phyloP scores from a whole-genome alignment of 2,888 invertebrate species.

The Altica lythri region DNA sequence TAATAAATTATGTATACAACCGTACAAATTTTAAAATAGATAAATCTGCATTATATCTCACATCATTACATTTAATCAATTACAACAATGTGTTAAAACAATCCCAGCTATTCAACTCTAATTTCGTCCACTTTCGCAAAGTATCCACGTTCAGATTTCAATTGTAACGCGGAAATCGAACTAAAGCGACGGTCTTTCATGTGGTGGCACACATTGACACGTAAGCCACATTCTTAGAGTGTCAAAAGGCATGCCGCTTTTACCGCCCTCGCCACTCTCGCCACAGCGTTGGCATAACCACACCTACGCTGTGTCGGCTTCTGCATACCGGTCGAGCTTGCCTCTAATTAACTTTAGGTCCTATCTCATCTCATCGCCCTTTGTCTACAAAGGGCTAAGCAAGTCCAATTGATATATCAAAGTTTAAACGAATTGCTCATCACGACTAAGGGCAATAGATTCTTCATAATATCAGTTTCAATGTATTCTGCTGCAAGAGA shows the following conservation, averaged over 20 bases:
- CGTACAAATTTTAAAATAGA: too few species aligned
- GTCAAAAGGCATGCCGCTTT: constrained; percentile 11
- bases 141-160: not conserved
- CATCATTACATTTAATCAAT: not conserved
- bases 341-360: constrained; percentile 15
- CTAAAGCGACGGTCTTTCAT: constrained; percentile 9
- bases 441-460: too few species aligned
- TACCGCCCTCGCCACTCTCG: constrained; percentile 10
- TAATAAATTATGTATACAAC: too few species aligned
- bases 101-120: too few species aligned
- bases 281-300: constrained; percentile 1
- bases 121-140: too few species aligned
- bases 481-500: too few species aligned
- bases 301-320: constrained; percentile 12
- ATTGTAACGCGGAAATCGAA: not conserved
- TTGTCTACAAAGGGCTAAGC: too few species aligned
- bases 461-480: too few species aligned
- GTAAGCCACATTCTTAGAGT: constrained; percentile 11
- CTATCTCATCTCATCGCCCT: too few species aligned
- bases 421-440: too few species aligned
- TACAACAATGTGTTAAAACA: not conserved
- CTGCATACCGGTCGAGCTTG: constrained; percentile 12
- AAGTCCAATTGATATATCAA: too few species aligned
- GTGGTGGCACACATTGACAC: constrained; percentile 21
- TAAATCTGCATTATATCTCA: too few species aligned